These are phyloP conservation scores for Myrmecophaga tridactyla DNA, from an alignment of 2,113 vertebrate genomes.

Conservation along the genomic window DNA sequence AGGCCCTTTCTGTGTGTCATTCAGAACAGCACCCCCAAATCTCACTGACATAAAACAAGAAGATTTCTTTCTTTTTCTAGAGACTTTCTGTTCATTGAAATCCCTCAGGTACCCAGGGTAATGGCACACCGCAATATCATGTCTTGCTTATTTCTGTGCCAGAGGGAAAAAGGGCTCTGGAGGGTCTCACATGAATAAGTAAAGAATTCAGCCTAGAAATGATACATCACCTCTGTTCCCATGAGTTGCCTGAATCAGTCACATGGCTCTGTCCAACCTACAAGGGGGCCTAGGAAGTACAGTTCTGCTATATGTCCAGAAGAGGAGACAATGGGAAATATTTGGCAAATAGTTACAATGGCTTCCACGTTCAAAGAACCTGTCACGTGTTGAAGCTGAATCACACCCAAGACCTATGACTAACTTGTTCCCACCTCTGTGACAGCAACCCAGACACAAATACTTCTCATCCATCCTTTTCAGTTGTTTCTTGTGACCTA, in stretches of 20 bases:
- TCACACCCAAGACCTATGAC: neutral
- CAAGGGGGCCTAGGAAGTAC: neutral
- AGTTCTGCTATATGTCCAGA: neutral
- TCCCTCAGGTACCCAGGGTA: neutral
- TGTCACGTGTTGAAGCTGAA: neutral
- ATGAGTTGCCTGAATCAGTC: neutral
- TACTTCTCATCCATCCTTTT: neutral
- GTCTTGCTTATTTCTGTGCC: neutral
- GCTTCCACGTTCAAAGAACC: neutral
- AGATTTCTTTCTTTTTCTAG: neutral
- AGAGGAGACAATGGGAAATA: neutral
- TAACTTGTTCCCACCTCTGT: neutral
- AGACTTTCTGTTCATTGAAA: neutral
- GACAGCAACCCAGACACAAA: neutral
- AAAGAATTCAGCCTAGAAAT: neutral
- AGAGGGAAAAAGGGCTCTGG: neutral
- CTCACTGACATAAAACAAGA: neutral
- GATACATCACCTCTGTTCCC: neutral
- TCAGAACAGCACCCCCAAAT: neutral
- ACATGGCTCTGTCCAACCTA: neutral
- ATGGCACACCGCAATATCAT: neutral
- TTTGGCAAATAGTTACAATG: slow-evolving; percentile 10
- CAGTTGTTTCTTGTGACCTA: neutral
- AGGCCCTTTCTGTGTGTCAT: neutral
- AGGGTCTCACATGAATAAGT: neutral